Conservation (phyloP, 2,113 vertebrate species). For the Melanotaenia duboulayi region DNA sequence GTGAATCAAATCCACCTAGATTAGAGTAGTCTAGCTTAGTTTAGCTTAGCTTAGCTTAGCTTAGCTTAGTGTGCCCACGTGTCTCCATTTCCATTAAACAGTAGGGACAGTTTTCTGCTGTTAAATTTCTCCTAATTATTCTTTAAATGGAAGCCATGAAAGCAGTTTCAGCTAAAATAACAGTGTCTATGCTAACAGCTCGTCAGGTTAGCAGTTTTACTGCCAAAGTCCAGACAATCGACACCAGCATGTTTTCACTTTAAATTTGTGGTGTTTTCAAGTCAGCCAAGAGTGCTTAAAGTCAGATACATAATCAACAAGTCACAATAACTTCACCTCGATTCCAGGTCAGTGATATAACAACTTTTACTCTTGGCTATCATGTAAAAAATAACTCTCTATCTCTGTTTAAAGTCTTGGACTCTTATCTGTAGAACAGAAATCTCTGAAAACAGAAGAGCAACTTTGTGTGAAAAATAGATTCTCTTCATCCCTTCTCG, state of each 20-base stretch:
- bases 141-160: slow-evolving; percentile 5
- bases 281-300: slow-evolving; percentile 24
- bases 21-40: no score
- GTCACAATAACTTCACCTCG: slow-evolving; percentile 24
- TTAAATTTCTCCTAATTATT: not conserved
- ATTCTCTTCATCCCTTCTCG: slow-evolving; percentile 33
- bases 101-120: not conserved
- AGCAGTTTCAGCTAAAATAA: not conserved
- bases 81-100: slow-evolving; percentile 1
- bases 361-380: slow-evolving; percentile 32
- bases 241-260: no score
- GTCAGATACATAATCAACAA: slow-evolving; percentile 40
- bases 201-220: no score
- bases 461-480: slow-evolving; percentile 53
- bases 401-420: slow-evolving; percentile 27
- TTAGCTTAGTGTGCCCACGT: not conserved
- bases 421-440: slow-evolving; percentile 22
- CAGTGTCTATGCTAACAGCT: not conserved
- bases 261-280: slow-evolving; percentile 3
- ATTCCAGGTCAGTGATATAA: slow-evolving; percentile 26
- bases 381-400: slow-evolving; percentile 42
- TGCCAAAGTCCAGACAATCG: no score
- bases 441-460: slow-evolving; percentile 31
- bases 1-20: no score
- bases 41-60: no score